A percentile compares a stretch with the other conserved stretches of the same genome.
These are phyloP conservation scores for Palythoa grandis DNA, from an alignment of 92 coral and sea anemone species.

Conservation along the genomic window DNA sequence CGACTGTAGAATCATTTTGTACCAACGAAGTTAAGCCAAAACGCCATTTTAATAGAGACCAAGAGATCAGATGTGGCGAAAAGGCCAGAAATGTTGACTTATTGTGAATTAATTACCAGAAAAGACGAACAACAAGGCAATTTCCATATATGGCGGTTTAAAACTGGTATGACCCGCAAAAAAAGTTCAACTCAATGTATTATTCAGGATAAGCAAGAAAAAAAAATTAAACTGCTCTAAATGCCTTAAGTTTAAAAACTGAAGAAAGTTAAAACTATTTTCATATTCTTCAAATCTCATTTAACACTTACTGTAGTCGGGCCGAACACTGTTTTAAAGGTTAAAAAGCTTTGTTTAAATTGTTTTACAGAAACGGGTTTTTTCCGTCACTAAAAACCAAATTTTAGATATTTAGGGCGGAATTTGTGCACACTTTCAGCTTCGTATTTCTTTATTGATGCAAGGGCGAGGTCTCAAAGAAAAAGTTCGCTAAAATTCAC, in stretches of 20 bases:
- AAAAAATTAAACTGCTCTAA: background rate
- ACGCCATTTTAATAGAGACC: constrained; percentile 39
- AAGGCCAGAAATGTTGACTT: constrained; percentile 14
- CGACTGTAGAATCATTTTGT: background rate
- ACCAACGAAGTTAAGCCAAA: background rate
- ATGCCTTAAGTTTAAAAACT: background rate
- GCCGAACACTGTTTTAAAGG: too few species aligned
- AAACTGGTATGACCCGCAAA: constrained; percentile 79
- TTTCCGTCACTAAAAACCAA: too few species aligned
- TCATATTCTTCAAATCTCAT: background rate
- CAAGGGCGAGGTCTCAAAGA: background rate
- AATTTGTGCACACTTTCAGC: background rate
- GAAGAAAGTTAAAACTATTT: background rate
- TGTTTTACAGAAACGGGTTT: too few species aligned
- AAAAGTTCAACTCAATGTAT: constrained; percentile 29
- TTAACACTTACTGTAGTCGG: too few species aligned
- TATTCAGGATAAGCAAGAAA: background rate
- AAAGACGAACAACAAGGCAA: constrained; percentile 13
- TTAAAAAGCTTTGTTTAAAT: too few species aligned
- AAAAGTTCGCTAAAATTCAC: background rate
- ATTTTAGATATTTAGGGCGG: background rate
- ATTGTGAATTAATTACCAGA: constrained; percentile 33
- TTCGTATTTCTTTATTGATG: background rate
- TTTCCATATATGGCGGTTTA: constrained; percentile 66
- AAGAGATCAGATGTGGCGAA: constrained; percentile 36